These are phyloP conservation scores for Mus spretus DNA, from an alignment of 2,797 vertebrate genomes.

Conservation along the genomic window DNA sequence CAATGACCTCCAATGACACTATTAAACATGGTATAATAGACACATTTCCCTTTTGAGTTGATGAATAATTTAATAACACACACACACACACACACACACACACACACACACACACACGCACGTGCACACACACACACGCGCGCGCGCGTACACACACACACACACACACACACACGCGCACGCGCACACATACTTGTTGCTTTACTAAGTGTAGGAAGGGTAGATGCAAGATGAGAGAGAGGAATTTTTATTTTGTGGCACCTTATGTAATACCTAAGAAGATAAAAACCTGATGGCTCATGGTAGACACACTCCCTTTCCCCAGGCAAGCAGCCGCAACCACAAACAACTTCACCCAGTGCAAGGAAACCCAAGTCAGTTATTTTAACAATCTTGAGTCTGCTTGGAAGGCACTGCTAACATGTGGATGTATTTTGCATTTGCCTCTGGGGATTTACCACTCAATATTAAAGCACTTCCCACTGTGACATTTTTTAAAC, in stretches of 20 bases:
- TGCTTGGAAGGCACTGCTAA: slow-evolving; percentile 75
- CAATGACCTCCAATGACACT: slow-evolving; percentile 81
- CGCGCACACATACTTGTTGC: not conserved
- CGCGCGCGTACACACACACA: not conserved
- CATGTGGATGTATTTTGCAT: slow-evolving; percentile 84
- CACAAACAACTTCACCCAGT: slow-evolving; percentile 67
- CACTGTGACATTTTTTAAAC: slow-evolving; percentile 84
- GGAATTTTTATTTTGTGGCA: slow-evolving; percentile 26
- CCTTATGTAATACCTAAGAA: slow-evolving; percentile 6
- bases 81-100: too few species aligned
- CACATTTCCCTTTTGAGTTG: slow-evolving; percentile 70
- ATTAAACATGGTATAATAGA: slow-evolving; percentile 78
- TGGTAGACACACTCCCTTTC: slow-evolving; percentile 27
- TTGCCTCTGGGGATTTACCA: slow-evolving; percentile 81
- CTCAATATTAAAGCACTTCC: slow-evolving; percentile 85
- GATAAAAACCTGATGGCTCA: slow-evolving; percentile 11
- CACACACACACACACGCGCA: too few species aligned
- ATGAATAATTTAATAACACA: slow-evolving; percentile 72
- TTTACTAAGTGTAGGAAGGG: slow-evolving; percentile 60
- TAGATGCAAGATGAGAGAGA: slow-evolving; percentile 4
- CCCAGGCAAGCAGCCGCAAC: slow-evolving; percentile 19
- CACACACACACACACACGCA: not conserved
- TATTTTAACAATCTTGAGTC: slow-evolving; percentile 78
- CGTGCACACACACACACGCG: too few species aligned
- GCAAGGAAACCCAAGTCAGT: slow-evolving; percentile 67